Percentiles rank a stretch among this genome's conserved stretches.
Evolutionary conservation across 2,113 vertebrate genomes (phyloP).

Genomic region (Pituophis catenifer): DNA sequence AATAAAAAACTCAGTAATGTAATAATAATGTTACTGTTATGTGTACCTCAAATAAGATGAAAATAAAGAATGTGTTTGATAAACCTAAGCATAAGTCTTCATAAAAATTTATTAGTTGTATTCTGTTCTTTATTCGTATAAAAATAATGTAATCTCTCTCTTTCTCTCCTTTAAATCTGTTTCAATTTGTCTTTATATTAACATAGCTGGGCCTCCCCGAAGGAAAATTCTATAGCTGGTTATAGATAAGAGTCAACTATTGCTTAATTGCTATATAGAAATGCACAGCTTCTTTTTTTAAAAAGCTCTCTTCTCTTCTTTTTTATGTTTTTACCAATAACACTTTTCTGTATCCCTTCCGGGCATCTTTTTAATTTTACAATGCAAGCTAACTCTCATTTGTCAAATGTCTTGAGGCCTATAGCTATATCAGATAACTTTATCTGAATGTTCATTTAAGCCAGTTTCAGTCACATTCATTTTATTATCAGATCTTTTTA

Average conservation of each 20-base stretch:
- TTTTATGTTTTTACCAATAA: not conserved
- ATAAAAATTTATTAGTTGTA: not conserved
- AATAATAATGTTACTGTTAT: not conserved
- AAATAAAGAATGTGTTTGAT: not conserved
- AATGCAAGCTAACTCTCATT: slow-evolving; percentile 15
- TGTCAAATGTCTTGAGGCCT: slow-evolving; percentile 28
- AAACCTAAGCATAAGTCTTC: not conserved
- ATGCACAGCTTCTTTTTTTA: not conserved
- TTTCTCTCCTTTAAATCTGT: not conserved
- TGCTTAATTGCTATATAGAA: not conserved
- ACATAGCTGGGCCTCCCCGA: not conserved
- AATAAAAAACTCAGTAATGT: not conserved
- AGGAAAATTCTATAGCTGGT: not conserved
- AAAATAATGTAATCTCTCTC: not conserved
- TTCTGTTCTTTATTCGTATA: not conserved
- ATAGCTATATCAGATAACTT: slow-evolving; percentile 28
- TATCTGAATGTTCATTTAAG: slow-evolving; percentile 32
- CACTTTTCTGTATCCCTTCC: slow-evolving; percentile 11
- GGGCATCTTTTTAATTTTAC: slow-evolving; percentile 17
- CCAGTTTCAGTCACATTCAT: slow-evolving; percentile 22
- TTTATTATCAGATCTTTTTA: slow-evolving; percentile 22
- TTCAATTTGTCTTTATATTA: not conserved
- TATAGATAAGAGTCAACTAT: not conserved
- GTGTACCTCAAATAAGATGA: not conserved
- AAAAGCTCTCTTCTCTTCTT: not conserved